Conservation (phyloP, 2,113 vertebrate species). For the Mirza zaza region DNA sequence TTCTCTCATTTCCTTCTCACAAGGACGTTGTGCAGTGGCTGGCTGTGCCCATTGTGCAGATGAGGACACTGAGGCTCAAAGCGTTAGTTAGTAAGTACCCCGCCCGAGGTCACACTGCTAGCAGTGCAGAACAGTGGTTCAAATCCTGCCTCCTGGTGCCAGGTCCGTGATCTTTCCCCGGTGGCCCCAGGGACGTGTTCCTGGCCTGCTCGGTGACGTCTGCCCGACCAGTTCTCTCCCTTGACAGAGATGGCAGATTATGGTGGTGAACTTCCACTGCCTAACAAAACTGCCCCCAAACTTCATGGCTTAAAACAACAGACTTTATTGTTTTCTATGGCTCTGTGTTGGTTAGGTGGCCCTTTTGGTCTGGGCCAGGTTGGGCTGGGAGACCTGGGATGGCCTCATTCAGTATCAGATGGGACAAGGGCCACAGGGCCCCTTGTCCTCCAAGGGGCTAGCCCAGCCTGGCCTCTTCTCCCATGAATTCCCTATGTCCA, state of each 20-base stretch:
- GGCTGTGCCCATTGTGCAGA: background rate
- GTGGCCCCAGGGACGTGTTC: background rate
- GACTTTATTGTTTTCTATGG: background rate
- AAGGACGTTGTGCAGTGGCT: rapidly evolving
- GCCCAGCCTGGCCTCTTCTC: background rate
- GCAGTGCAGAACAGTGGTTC: background rate
- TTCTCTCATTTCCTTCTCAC: background rate
- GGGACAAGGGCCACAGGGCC: no score
- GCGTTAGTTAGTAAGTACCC: background rate
- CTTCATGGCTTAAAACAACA: background rate
- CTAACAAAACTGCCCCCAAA: background rate
- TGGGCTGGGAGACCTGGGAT: background rate
- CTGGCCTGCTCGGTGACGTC: background rate
- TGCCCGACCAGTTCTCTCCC: background rate
- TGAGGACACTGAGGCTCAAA: background rate
- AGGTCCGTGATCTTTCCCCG: background rate
- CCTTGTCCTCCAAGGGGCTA: background rate
- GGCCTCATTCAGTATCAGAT: background rate
- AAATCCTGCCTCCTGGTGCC: background rate
- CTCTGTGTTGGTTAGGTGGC: background rate
- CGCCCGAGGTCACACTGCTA: background rate
- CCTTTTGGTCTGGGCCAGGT: background rate
- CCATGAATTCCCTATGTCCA: background rate
- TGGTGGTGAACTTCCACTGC: background rate
- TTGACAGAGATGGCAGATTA: background rate